A percentile compares a stretch with the other conserved stretches of the same genome.
Evolutionary conservation across 2,113 vertebrate species (phyloP).

Genomic region (Odontophorus gujanensis): DNA sequence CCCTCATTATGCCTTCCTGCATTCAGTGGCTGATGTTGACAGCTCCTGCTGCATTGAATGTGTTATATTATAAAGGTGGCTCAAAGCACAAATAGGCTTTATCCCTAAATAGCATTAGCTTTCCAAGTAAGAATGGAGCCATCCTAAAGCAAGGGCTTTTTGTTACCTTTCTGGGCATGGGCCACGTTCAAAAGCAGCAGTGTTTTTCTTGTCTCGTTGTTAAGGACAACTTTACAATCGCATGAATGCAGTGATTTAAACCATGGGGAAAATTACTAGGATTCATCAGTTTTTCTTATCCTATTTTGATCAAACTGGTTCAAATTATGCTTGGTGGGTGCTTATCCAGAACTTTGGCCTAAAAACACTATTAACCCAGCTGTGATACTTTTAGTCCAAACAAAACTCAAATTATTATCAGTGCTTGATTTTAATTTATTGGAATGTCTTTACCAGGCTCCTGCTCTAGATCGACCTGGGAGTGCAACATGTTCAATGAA

Average conservation of each 20-base stretch:
- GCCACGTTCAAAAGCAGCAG: fast-evolving
- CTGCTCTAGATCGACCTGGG: neutral
- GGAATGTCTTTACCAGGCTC: neutral
- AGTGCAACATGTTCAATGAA: neutral
- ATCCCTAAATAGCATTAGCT: neutral
- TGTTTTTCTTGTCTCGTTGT: neutral
- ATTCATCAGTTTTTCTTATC: neutral
- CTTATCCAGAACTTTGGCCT: neutral
- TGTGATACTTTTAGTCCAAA: neutral
- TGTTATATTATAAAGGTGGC: neutral
- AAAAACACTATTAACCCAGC: neutral
- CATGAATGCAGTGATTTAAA: neutral
- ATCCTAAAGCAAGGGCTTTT: neutral
- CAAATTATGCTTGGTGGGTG: neutral
- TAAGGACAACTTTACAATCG: neutral
- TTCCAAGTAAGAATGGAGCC: neutral
- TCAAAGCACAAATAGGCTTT: neutral
- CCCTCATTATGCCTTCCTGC: neutral
- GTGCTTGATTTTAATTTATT: neutral
- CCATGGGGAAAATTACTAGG: neutral
- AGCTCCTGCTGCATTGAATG: neutral
- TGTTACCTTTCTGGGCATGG: neutral
- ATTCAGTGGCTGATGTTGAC: neutral
- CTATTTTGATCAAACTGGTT: neutral
- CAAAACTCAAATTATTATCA: neutral